Conservation (phyloP, 2,888 invertebrate species). For the Pachliopta kotzebuea region DNA sequence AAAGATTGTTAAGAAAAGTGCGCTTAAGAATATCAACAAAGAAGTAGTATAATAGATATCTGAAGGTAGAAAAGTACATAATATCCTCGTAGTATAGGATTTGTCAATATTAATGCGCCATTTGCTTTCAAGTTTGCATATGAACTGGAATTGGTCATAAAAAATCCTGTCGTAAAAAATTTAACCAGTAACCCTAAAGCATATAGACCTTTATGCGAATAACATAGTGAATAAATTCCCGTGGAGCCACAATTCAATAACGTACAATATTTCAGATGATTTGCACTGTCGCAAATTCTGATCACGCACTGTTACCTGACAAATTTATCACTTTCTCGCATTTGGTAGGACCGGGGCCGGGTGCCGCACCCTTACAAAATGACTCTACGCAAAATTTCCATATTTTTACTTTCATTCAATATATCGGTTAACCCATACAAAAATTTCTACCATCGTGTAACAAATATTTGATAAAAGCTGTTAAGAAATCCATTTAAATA, state of each 20-base stretch:
- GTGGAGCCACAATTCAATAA: slow-evolving; percentile 58
- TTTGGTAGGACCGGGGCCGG: slow-evolving; percentile 44
- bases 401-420: slow-evolving; percentile 29
- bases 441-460: slow-evolving; percentile 2
- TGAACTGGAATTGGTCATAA: slow-evolving; percentile 41
- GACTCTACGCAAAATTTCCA: slow-evolving; percentile 34
- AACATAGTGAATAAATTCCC: slow-evolving; percentile 51
- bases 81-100: slow-evolving; percentile 6
- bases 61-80: not conserved
- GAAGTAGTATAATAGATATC: not conserved
- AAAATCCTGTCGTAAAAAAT: slow-evolving; percentile 35
- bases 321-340: slow-evolving; percentile 71
- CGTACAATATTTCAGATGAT: slow-evolving; percentile 67
- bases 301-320: slow-evolving; percentile 70
- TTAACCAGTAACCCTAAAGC: slow-evolving; percentile 32
- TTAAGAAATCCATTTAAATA: not conserved
- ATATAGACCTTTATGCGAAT: slow-evolving; percentile 34
- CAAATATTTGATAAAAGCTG: not conserved
- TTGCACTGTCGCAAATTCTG: slow-evolving; percentile 62
- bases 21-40: not conserved
- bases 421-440: slow-evolving; percentile 15
- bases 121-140: slow-evolving; percentile 32
- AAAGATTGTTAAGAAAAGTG: not conserved
- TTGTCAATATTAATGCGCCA: slow-evolving; percentile 28
- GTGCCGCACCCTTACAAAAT: slow-evolving; percentile 34